These are phyloP conservation scores for Cyprinodon brontotheroides DNA, from an alignment of 2,113 vertebrate species.

Conservation along the genomic window DNA sequence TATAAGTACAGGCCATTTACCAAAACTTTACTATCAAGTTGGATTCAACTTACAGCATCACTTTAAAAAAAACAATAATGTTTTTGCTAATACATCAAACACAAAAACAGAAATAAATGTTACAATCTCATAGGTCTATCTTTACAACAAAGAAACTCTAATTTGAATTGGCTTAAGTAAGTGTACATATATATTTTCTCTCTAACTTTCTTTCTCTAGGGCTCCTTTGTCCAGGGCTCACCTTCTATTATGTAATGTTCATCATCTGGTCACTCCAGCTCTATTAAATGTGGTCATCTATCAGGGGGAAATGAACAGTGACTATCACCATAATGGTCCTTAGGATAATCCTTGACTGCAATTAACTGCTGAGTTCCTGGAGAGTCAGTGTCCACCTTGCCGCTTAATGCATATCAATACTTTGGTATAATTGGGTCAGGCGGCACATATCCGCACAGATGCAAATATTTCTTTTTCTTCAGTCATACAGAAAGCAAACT, in stretches of 20 bases:
- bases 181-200: neutral
- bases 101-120: neutral
- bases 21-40: too few species aligned
- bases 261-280: neutral
- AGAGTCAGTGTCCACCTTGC: neutral
- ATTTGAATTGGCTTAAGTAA: too few species aligned
- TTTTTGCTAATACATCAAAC: too few species aligned
- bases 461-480: neutral
- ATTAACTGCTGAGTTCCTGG: neutral
- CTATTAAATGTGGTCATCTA: neutral
- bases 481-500: neutral
- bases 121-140: too few species aligned
- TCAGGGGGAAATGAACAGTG: neutral
- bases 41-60: too few species aligned
- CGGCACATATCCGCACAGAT: neutral
- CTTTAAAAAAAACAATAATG: too few species aligned
- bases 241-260: neutral
- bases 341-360: neutral
- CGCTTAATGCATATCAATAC: neutral
- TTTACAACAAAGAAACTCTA: too few species aligned
- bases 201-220: neutral
- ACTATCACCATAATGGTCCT: neutral
- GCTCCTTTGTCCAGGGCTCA: neutral
- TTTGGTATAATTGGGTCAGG: neutral
- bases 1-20: too few species aligned